These are phyloP conservation scores for Pluvialis apricaria DNA, from an alignment of 2,113 vertebrate species.

Conservation along the genomic window DNA sequence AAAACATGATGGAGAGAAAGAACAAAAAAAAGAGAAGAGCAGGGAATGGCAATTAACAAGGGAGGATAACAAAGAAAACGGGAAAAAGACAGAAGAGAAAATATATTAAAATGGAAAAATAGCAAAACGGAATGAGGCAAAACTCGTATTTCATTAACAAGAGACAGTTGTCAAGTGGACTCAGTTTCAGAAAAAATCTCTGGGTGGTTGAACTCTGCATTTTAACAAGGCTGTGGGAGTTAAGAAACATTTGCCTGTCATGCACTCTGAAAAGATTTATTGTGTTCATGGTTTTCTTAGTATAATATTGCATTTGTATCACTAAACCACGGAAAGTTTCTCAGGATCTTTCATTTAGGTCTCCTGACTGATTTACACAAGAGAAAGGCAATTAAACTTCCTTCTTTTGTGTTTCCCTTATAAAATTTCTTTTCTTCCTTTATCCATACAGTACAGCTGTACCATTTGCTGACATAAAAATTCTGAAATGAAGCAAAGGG, in stretches of 20 bases:
- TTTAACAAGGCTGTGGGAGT: not conserved
- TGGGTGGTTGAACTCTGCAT: not conserved
- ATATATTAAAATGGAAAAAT: not conserved
- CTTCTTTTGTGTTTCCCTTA: not conserved
- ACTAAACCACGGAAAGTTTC: not conserved
- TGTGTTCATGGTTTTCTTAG: not conserved
- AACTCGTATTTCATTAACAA: not conserved
- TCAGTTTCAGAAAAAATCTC: not conserved
- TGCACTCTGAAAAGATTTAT: not conserved
- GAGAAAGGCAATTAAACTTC: not conserved
- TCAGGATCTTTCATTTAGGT: not conserved
- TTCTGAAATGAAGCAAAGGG: not conserved
- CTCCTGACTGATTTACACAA: not conserved
- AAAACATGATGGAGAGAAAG: not conserved
- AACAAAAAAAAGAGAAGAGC: not conserved
- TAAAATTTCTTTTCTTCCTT: not conserved
- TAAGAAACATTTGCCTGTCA: not conserved
- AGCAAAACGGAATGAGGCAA: not conserved
- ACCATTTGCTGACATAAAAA: not conserved
- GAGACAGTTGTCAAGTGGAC: not conserved
- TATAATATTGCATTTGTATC: slow-evolving; percentile 9
- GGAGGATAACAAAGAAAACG: not conserved
- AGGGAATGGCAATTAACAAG: not conserved
- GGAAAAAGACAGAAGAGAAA: not conserved
- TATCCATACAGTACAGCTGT: not conserved